Base-by-base conservation (phyloP, 1,140 invertebrate genomes). In the Ips nitidus region DNA sequence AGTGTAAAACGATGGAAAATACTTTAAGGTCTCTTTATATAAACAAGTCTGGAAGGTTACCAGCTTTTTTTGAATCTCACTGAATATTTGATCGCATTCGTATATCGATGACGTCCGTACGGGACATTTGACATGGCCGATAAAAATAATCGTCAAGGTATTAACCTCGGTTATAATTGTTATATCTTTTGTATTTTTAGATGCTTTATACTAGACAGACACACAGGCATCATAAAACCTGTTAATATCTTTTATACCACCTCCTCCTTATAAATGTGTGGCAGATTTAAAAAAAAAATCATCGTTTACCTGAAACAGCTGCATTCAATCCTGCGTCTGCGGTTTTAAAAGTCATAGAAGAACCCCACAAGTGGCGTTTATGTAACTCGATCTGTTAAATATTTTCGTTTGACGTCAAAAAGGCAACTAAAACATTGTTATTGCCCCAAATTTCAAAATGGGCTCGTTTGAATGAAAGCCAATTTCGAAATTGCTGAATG, bases 131-230 rank as follows among this genome's bases (percentile, higher is more conserved):
- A 45, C 64, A 57, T 45, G 37, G 41, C 55, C 64, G 64, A 57
- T 66, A 66, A 66, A 66, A 66, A 66, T 66, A 66, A 22, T 57
- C 64, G 52, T 40, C 52, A 66, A 66, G 64, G 64, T 66, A 45
- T 66, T 57, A 66, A 66, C 64, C 64, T 66, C 64, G 64, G 52
- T 45, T 66, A 66, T 57, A 66, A 66, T 66, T 66, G 64, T 66
- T 66, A 66, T 66, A 41, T 56, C 64, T 57, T 65, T 56, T 39
- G 8, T 66, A 66, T 66, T 57, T 66, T 66, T 66, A 66, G 64
- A 65, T 43, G 6, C 41, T 41, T 65, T 65, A 45, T 22, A 55
- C 41, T 47, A 66, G 64, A 66, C 64, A 57, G 6, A 66, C 43
- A 22, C 22, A 22, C 7, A 50, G 64, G 37, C 52, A 37, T 40